Percentiles rank a stretch among this genome's conserved stretches.
phyloP scores from a whole-genome alignment of 2,888 invertebrate species.

The Polymixis flavicincta region DNA sequence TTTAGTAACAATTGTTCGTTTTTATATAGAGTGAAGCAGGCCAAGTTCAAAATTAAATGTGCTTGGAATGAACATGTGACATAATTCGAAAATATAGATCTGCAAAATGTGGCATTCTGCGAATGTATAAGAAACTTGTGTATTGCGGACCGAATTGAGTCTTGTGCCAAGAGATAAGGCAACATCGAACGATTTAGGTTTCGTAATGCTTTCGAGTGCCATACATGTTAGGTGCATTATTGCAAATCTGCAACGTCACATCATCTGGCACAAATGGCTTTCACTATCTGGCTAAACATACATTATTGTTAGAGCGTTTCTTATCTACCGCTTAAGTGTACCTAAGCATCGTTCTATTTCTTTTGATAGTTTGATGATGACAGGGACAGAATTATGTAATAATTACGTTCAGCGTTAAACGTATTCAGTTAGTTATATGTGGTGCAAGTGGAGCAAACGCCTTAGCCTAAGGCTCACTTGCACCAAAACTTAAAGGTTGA shows the following conservation, averaged over 20 bases:
- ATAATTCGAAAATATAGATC: conserved; percentile 17
- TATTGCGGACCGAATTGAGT: conserved; percentile 6
- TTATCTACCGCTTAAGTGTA: too few species aligned
- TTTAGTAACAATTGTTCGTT: neutral
- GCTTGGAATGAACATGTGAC: neutral
- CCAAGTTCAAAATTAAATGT: conserved; percentile 22
- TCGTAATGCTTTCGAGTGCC: conserved; percentile 8
- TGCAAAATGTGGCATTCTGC: conserved; percentile 12
- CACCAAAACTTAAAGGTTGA: too few species aligned
- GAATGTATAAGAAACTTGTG: conserved; percentile 5
- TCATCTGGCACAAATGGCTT: neutral
- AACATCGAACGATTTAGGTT: conserved; percentile 16
- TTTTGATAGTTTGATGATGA: too few species aligned
- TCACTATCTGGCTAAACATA: neutral
- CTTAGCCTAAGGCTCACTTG: too few species aligned
- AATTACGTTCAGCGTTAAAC: too few species aligned
- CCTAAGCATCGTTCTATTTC: too few species aligned
- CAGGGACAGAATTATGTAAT: too few species aligned
- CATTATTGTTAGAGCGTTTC: too few species aligned
- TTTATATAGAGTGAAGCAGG: neutral
- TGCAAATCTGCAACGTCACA: neutral
- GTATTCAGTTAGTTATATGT: too few species aligned
- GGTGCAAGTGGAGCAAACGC: too few species aligned
- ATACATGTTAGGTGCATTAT: conserved; percentile 6
- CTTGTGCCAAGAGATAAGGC: conserved; percentile 50